Evolutionary conservation across 2,888 invertebrate species (phyloP).

Genomic region (Conistra vaccinii): DNA sequence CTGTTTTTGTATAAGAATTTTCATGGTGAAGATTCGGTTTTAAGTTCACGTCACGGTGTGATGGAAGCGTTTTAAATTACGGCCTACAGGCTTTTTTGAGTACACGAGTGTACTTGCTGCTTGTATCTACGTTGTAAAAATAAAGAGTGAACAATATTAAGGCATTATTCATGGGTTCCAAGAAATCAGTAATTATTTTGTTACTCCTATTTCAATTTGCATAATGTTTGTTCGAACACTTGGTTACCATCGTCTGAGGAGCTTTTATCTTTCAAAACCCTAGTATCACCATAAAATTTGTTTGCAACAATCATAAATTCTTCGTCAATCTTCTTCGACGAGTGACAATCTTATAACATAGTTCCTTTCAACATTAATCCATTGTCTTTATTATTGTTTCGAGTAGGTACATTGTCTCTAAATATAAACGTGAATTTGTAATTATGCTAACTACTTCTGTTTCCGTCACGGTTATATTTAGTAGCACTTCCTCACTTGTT

Average conservation of each 20-base stretch:
- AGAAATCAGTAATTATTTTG: constrained; percentile 21
- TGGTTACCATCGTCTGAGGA: background rate
- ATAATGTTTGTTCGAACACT: constrained; percentile 8
- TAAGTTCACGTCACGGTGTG: constrained; percentile 69
- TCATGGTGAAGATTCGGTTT: constrained; percentile 75
- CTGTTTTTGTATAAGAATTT: constrained; percentile 77
- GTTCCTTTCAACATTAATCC: constrained; percentile 19
- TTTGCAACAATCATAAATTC: constrained; percentile 3
- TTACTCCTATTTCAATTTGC: constrained; percentile 15
- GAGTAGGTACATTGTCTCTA: constrained; percentile 42
- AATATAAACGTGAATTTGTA: constrained; percentile 52
- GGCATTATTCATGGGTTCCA: constrained; percentile 30
- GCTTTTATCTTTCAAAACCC: background rate
- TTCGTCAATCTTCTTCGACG: background rate
- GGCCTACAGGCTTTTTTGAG: constrained; percentile 65
- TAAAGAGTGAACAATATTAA: constrained; percentile 37
- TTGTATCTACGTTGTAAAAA: constrained; percentile 50
- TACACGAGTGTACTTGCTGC: constrained; percentile 56
- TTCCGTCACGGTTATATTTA: constrained; percentile 59
- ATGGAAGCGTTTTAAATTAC: constrained; percentile 77
- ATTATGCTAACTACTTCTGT: constrained; percentile 55
- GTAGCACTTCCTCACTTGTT: constrained; percentile 52
- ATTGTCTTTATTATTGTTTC: constrained; percentile 46
- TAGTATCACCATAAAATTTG: constrained; percentile 11
- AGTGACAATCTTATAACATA: background rate